phyloP scores from a whole-genome alignment of 2,113 vertebrate species.

The Acrocephalus arundinaceus region DNA sequence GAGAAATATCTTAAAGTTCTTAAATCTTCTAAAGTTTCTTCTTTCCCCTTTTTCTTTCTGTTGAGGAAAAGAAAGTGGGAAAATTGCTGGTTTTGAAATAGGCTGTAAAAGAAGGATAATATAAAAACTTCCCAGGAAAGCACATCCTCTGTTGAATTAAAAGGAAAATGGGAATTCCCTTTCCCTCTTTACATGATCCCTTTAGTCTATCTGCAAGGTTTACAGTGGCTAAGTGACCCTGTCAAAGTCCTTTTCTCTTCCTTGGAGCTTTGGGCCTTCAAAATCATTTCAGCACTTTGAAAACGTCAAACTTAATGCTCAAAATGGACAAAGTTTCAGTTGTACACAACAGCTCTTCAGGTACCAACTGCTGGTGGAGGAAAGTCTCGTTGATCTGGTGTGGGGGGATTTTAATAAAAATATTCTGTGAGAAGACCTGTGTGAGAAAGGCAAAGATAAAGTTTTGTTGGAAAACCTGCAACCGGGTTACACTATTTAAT shows the following conservation, averaged over 20 bases:
- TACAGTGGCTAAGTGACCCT: not conserved
- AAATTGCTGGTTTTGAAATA: not conserved
- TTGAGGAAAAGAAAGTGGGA: not conserved
- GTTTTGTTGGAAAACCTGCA: not conserved
- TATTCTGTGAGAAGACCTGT: not conserved
- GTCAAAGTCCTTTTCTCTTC: not conserved
- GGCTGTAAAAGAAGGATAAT: not conserved
- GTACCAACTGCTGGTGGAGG: not conserved
- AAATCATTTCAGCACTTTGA: not conserved
- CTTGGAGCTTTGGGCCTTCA: not conserved
- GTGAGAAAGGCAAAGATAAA: not conserved
- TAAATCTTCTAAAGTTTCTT: not conserved
- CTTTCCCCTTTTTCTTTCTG: not conserved
- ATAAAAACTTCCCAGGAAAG: not conserved
- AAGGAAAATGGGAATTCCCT: not conserved
- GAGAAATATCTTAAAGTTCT: not conserved
- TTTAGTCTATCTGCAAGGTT: not conserved
- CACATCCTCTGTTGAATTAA: not conserved
- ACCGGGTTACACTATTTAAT: not conserved
- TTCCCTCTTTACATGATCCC: not conserved
- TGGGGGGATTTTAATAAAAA: not conserved
- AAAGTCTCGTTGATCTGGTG: not conserved
- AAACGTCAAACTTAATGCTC: not conserved
- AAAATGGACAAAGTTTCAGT: not conserved
- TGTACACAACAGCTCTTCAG: not conserved